Percentiles rank a stretch among this genome's conserved stretches.
phyloP scores from a whole-genome alignment of 64 coral and sea anemone species.

The Dendrophyllia cribrosa region DNA sequence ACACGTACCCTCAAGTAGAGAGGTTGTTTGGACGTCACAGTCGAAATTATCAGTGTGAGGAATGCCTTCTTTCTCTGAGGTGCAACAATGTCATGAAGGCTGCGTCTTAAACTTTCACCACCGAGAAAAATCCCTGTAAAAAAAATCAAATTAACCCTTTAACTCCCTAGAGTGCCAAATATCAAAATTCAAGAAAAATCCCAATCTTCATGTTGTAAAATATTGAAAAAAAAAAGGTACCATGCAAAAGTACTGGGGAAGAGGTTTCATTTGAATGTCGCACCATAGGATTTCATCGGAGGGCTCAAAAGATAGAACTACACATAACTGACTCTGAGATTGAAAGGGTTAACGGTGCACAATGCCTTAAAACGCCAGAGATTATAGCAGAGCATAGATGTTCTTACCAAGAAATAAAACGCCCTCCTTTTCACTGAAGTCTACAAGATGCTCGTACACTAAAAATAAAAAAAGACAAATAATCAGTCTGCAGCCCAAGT shows the following conservation, averaged over 20 bases:
- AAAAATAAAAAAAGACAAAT: not conserved
- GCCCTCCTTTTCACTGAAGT: conserved; percentile 79
- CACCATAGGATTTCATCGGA: no score
- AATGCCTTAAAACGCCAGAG: not conserved
- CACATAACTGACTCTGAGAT: no score
- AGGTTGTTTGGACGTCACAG: conserved; percentile 70
- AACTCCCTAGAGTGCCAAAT: no score
- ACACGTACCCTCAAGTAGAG: conserved; percentile 71
- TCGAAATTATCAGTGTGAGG: conserved; percentile 50
- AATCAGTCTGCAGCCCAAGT: not conserved
- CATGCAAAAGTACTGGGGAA: no score
- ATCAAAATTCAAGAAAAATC: no score
- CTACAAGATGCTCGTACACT: conserved; percentile 82
- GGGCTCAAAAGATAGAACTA: no score
- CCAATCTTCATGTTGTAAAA: no score
- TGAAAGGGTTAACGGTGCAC: no score
- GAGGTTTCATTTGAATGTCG: no score
- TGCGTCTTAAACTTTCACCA: conserved; percentile 58
- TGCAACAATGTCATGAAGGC: conserved; percentile 74
- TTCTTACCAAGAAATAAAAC: conserved; percentile 84
- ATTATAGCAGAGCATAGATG: not conserved
- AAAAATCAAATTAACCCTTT: not conserved
- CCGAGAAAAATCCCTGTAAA: conserved; percentile 80
- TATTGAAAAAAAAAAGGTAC: no score
- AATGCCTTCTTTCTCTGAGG: conserved; percentile 73